Evolutionary conservation across 2,888 invertebrate species (phyloP), one percentile per base, ranked within the genome.

Genomic region (Leucophenga maculata): DNA sequence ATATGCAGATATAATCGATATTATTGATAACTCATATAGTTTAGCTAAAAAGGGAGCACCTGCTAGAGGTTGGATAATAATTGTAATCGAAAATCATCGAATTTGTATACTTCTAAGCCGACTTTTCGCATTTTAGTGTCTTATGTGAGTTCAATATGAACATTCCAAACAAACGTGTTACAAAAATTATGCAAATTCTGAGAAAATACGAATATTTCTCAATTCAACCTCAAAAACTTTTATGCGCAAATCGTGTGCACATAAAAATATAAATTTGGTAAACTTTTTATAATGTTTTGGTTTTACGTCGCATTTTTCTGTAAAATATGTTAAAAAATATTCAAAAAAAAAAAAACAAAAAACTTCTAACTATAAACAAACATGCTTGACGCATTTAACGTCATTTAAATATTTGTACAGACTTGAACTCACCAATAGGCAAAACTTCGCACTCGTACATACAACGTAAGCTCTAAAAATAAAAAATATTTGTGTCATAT

Each of bases 191-290:
- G 39, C 11, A 11, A 39, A 39, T 20, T 52, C n/a, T 52, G 52
- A 39, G 39, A 8, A 39, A 39, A 39, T 39, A 39, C 8, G 8
- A 6, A 11, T 11, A 39, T 39, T 39, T 39, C 39, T 1, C 11
- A 16, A 52, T 52, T 20, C 6, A 52, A 52, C 16, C 20, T 16
- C 8, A 57, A 22, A 31, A 31, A 57, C 9, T 26, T 16, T 57
- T 31, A 57, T 57, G 57, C 22, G 31, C 31, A 31, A 22, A 31
- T 57, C 32, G 31, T 57, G 57, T 57, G 31, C 57, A 57, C 57
- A 57, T 57, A 57, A 57, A 57, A 13, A 57, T 20, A 16, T 31
- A 57, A 3, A 39, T 39, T 39, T 39, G 3, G 31, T 31, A 31
- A n/a, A n/a, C n/a, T n/a, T n/a, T 57, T 57, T n/a, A 31, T 57